Conservation (phyloP, 92 coral and sea anemone genomes). For the Pocillopora meandrina region DNA sequence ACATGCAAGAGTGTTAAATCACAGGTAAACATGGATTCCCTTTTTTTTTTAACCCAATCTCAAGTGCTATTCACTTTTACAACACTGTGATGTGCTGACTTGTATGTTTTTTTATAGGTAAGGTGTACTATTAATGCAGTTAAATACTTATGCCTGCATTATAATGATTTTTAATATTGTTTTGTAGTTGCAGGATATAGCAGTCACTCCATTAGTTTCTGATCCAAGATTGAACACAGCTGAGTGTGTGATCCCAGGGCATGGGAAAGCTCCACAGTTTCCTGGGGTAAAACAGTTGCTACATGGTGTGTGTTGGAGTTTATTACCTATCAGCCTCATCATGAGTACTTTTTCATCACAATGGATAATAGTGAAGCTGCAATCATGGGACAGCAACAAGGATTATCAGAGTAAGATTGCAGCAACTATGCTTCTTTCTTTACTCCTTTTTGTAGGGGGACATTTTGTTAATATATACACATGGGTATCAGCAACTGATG, state of each 20-base stretch:
- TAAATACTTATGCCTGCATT: neutral
- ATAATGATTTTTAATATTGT: neutral
- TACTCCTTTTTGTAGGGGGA: neutral
- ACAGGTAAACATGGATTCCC: too few species aligned
- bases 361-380: neutral
- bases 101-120: too few species aligned
- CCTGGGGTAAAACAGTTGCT: neutral
- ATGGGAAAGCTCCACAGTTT: neutral
- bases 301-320: slow-evolving; percentile 24
- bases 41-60: too few species aligned
- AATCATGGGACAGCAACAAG: neutral
- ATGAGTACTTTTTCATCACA: slow-evolving; percentile 7
- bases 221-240: too few species aligned
- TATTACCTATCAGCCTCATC: neutral
- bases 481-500: neutral
- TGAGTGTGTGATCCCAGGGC: too few species aligned
- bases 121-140: neutral
- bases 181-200: too few species aligned
- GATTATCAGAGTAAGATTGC: neutral
- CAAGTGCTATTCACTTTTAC: too few species aligned
- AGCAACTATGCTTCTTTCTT: neutral
- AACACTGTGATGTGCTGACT: too few species aligned
- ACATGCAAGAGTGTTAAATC: too few species aligned
- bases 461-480: neutral
- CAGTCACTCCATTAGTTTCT: too few species aligned